Evolutionary conservation across 2,113 vertebrate genomes (phyloP).

Genomic region (Nothoprocta pentlandii): DNA sequence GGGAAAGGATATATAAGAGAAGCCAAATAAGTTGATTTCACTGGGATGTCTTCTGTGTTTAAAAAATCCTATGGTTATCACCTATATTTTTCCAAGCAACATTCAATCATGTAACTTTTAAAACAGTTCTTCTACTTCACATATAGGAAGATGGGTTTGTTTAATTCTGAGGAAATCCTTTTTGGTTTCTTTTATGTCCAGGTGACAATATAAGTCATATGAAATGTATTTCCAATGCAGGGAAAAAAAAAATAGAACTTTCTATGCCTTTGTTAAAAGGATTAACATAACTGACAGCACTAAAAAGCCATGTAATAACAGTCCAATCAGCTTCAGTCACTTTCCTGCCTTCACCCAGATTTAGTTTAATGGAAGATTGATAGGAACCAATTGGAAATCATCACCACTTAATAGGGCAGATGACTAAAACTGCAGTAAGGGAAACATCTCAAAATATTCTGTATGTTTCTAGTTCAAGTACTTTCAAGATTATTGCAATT

Average conservation of each 20-base stretch:
- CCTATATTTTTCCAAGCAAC: not conserved
- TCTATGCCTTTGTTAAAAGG: not conserved
- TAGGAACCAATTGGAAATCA: not conserved
- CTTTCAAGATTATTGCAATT: not conserved
- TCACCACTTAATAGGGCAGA: not conserved
- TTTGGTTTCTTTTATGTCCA: not conserved
- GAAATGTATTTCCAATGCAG: not conserved
- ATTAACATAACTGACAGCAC: not conserved
- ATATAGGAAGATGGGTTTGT: not conserved
- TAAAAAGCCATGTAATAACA: not conserved
- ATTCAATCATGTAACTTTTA: not conserved
- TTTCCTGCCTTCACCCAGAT: not conserved
- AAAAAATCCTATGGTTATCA: not conserved
- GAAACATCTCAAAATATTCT: not conserved
- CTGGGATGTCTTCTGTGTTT: not conserved
- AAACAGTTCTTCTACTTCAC: not conserved
- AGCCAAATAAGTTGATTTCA: not conserved
- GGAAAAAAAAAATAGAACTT: not conserved
- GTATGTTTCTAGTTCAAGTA: not conserved
- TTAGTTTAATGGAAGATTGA: not conserved
- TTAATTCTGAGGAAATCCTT: not conserved
- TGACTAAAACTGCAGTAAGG: not conserved
- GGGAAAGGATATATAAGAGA: not conserved
- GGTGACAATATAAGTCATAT: not conserved
- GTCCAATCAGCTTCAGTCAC: not conserved